phyloP scores from a whole-genome alignment of 2,113 vertebrate genomes.

The Hippoglossus stenolepis region DNA sequence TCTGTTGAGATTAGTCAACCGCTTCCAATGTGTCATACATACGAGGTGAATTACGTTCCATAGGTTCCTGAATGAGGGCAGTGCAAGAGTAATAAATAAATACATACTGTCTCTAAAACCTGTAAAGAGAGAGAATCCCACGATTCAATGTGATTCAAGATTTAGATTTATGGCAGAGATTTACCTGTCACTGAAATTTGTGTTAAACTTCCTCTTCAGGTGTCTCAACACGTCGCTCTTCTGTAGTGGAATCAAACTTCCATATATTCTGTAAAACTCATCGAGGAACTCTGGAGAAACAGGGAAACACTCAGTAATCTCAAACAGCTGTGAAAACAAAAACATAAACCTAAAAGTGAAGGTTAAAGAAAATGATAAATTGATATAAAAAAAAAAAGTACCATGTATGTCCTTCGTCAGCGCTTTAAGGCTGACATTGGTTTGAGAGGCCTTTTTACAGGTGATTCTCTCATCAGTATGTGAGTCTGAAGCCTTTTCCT shows the following conservation, averaged over 20 bases:
- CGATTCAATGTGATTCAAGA: no score
- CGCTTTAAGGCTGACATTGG: not conserved
- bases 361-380: not conserved
- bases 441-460: not conserved
- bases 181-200: constrained; percentile 89
- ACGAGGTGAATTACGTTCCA: no score
- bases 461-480: not conserved
- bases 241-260: constrained; percentile 92
- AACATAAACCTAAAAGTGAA: not conserved
- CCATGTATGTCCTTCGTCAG: constrained; percentile 54
- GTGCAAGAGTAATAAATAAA: no score
- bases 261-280: constrained; percentile 91
- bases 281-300: constrained; percentile 89
- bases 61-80: no score
- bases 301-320: not conserved
- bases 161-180: not conserved
- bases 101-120: no score
- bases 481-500: not conserved
- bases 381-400: constrained; percentile 3
- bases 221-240: constrained; percentile 89
- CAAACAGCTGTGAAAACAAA: not conserved
- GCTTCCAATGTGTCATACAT: no score
- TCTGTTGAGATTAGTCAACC: no score
- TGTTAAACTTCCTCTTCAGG: constrained; percentile 88
- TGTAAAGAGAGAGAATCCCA: no score